Base-by-base conservation (phyloP, 1,140 invertebrate species). In the Orchestia grillus region DNA sequence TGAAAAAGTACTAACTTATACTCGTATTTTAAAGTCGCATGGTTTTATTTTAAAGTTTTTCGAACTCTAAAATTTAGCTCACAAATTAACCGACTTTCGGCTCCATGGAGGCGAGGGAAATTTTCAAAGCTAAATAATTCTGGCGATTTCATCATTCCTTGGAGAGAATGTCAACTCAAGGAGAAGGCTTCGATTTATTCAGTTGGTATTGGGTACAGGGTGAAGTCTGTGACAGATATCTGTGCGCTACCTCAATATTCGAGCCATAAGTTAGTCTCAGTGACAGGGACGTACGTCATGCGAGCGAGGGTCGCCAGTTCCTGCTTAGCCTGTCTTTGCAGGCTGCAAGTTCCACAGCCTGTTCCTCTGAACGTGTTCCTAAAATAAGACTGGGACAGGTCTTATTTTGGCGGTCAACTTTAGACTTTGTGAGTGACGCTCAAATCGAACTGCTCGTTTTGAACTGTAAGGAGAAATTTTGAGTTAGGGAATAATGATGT, bases 201-300 rank as follows among this genome's bases (percentile, higher is more conserved):
- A 94, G 92, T 47, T 45, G 40, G 92, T 94, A 94, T 94, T 94
- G 92, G 92, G 92, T 94, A 94, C 92, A 94, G 44, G 92, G 44
- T 94, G 92, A 94, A 94, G 92, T 94, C 92, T 45, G 92, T 94
- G 92, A 94, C 92, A 94, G 92, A 94, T 94, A 94, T 94, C 92
- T 94, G 92, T 94, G 92, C 92, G 43, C 92, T 94, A 47, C 92
- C 92, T 94, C 92, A 94, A 94, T 94, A 94, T 94, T 94, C 92
- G 44, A 40, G 43, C 92, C 92, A 94, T 94, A 94, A 94, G 92
- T 94, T 94, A 45, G 92, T 47, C 92, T 94, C 43, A n/a, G 43
- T 94, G 92, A 94, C 92, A 94, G 92, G 36, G 36, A 44, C 92
- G 90, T 92, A 44, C 92, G 90, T 92, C 90, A 92, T 92, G 90